These are phyloP conservation scores for Artemia franciscana DNA, from an alignment of 1,140 invertebrate species.

Conservation along the genomic window DNA sequence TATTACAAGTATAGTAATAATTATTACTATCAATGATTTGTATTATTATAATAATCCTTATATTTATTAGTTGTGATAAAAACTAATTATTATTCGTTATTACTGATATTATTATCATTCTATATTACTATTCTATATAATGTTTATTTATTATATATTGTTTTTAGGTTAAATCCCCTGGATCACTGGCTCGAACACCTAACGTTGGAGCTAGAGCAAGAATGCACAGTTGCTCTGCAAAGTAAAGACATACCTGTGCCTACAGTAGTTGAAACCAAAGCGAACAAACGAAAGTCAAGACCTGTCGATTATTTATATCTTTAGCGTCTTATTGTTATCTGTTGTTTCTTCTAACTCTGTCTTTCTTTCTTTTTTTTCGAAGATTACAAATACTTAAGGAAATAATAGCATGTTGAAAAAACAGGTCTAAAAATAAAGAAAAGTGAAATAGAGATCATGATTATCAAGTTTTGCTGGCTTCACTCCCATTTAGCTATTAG, in stretches of 20 bases:
- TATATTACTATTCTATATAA: neutral
- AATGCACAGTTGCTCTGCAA: neutral
- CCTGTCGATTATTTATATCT: neutral
- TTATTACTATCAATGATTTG: neutral
- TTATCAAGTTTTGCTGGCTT: too few species aligned
- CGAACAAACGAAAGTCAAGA: neutral
- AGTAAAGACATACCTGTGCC: neutral
- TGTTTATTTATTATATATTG: neutral
- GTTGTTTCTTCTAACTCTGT: too few species aligned
- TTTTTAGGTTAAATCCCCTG: neutral
- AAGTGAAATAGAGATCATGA: too few species aligned
- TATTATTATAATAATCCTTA: neutral
- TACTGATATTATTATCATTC: neutral
- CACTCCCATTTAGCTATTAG: too few species aligned
- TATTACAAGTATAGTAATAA: neutral
- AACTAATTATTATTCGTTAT: neutral
- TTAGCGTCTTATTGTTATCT: too few species aligned
- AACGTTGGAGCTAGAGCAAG: neutral
- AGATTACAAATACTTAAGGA: too few species aligned
- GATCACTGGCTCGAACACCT: neutral
- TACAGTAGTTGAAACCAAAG: neutral
- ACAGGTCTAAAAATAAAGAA: too few species aligned
- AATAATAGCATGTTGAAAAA: too few species aligned
- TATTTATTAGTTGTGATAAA: neutral
- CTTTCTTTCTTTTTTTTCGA: too few species aligned